Percentiles rank a stretch among this genome's conserved stretches.
phyloP scores from a whole-genome alignment of 2,888 invertebrate genomes.

The Patella pellucida region DNA sequence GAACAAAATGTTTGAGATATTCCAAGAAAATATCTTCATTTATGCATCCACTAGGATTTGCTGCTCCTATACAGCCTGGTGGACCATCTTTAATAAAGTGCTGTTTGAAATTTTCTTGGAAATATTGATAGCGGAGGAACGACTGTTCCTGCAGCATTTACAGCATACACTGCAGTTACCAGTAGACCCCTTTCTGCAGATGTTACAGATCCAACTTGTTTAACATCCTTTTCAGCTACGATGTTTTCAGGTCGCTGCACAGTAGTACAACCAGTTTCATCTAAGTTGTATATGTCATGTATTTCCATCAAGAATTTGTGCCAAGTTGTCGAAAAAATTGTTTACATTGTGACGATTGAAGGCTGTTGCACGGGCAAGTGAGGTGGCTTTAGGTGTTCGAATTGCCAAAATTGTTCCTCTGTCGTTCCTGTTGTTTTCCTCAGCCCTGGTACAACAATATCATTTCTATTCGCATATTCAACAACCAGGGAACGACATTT shows the following conservation, averaged over 20 bases:
- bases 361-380: slow-evolving; percentile 33
- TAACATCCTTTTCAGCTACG: slow-evolving; percentile 25
- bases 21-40: too few species aligned
- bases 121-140: slow-evolving; percentile 34
- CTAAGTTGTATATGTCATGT: slow-evolving; percentile 35
- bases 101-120: slow-evolving; percentile 23
- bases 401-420: slow-evolving; percentile 25
- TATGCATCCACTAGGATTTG: slow-evolving; percentile 44
- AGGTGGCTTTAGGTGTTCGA: slow-evolving; percentile 30
- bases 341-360: slow-evolving; percentile 35
- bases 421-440: slow-evolving; percentile 19
- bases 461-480: slow-evolving; percentile 24
- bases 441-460: slow-evolving; percentile 18
- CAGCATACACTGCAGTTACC: slow-evolving; percentile 12
- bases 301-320: slow-evolving; percentile 29
- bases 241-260: slow-evolving; percentile 34
- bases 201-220: slow-evolving; percentile 35
- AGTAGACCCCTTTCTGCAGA: slow-evolving; percentile 30
- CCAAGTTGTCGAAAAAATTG: slow-evolving; percentile 32
- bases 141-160: slow-evolving; percentile 24
- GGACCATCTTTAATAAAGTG: slow-evolving; percentile 16
- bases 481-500: too few species aligned
- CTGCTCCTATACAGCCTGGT: slow-evolving; percentile 14
- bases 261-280: slow-evolving; percentile 38
- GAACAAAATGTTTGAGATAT: too few species aligned